phyloP scores from a whole-genome alignment of 2,797 vertebrate species.

The Lutjanus argentimaculatus region DNA sequence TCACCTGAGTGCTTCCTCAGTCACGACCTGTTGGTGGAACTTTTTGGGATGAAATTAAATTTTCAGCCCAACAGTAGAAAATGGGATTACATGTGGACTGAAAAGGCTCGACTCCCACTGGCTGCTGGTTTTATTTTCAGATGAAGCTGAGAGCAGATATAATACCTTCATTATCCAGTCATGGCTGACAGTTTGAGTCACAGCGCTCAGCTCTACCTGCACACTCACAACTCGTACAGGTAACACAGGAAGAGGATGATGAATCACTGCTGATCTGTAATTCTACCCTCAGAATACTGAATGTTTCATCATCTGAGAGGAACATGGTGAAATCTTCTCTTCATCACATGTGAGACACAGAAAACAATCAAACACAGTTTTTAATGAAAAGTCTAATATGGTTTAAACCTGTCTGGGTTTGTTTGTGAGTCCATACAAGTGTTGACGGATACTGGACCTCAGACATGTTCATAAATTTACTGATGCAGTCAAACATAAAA shows the following conservation, averaged over 20 bases:
- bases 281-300: too few relatives aligned
- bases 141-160: not conserved
- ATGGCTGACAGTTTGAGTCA: not conserved
- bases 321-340: not conserved
- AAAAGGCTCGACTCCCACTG: not conserved
- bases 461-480: too few relatives aligned
- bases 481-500: too few relatives aligned
- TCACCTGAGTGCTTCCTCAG: not conserved
- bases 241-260: not conserved
- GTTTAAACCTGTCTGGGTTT: too few relatives aligned
- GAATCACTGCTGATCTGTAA: not conserved
- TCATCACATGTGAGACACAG: too few relatives aligned
- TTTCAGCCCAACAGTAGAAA: conserved; percentile 5
- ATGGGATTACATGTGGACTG: not conserved
- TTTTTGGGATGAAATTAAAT: conserved; percentile 5
- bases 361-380: too few relatives aligned
- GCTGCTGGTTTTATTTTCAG: not conserved
- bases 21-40: not conserved
- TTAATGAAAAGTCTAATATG: too few relatives aligned
- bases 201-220: not conserved
- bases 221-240: not conserved
- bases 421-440: too few relatives aligned
- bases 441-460: too few relatives aligned
- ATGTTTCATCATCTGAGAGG: not conserved
- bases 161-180: not conserved